A percentile compares a stretch with the other conserved stretches of the same genome.
Evolutionary conservation across 35 echinoderm and acorn worm genomes (phyloP).

Genomic region (Patiria miniata): DNA sequence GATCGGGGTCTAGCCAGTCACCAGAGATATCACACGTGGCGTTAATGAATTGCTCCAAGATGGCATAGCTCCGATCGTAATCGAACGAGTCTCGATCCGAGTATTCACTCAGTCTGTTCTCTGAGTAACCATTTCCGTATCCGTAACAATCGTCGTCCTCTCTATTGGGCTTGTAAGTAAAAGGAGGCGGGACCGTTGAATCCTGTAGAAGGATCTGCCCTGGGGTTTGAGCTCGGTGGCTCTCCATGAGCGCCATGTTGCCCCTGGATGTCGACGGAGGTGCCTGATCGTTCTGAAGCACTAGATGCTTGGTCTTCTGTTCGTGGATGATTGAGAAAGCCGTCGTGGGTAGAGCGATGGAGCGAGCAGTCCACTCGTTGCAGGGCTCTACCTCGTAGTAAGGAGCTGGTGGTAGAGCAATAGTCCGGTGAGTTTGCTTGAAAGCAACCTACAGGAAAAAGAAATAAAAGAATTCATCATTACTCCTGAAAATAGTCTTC

Average conservation of each 20-base stretch:
- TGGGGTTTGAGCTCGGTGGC: neutral
- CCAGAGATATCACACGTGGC: conserved; percentile 68
- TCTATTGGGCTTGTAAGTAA: conserved; percentile 64
- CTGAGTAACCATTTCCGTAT: conserved; percentile 18
- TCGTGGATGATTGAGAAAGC: conserved; percentile 30
- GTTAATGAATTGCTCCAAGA: conserved; percentile 85
- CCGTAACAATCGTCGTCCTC: conserved; percentile 32
- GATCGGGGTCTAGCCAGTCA: conserved; percentile 62
- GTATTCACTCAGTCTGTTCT: conserved; percentile 34
- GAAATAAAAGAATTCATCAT: conserved; percentile 20
- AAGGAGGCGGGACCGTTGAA: conserved; percentile 76
- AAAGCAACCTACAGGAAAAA: conserved; percentile 26
- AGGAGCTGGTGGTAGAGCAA: conserved; percentile 76
- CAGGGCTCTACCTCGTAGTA: conserved; percentile 77
- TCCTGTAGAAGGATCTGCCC: conserved; percentile 94
- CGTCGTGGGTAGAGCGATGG: neutral
- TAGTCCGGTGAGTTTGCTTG: conserved; percentile 65
- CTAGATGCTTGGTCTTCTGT: conserved; percentile 27
- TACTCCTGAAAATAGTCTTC: too few species aligned
- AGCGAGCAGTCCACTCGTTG: conserved; percentile 59
- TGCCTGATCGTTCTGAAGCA: conserved; percentile 32
- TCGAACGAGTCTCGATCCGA: conserved; percentile 39
- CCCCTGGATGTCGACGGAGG: neutral
- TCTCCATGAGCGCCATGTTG: conserved; percentile 24
- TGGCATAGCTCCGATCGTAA: conserved; percentile 43